Percentiles rank a stretch among this genome's conserved stretches.
These are phyloP conservation scores for Tragelaphus strepsiceros DNA, from an alignment of 2,113 vertebrate genomes.

Conservation along the genomic window DNA sequence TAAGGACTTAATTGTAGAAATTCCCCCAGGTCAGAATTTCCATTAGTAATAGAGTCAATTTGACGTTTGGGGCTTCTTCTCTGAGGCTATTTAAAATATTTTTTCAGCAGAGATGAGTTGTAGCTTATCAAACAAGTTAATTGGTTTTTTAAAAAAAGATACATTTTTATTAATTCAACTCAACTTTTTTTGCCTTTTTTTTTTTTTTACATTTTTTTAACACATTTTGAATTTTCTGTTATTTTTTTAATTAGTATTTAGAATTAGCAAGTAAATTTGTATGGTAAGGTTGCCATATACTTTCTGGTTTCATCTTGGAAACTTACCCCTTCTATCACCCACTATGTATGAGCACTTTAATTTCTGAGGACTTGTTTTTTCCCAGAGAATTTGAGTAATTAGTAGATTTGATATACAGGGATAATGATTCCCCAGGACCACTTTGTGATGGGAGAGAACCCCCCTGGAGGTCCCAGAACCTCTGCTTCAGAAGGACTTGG, in stretches of 20 bases:
- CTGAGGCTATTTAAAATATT: neutral
- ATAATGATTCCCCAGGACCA: neutral
- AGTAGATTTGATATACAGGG: neutral
- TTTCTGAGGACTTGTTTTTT: neutral
- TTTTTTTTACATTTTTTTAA: neutral
- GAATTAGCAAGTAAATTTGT: neutral
- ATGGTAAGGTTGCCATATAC: neutral
- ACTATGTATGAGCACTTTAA: neutral
- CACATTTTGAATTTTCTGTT: neutral
- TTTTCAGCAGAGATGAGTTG: constrained; percentile 3
- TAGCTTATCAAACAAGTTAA: constrained; percentile 24
- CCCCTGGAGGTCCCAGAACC: neutral
- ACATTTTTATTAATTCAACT: constrained; percentile 1
- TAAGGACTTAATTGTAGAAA: constrained; percentile 38
- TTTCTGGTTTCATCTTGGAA: constrained; percentile 6
- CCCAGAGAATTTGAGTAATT: neutral
- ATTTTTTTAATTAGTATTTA: neutral
- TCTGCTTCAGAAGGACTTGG: neutral
- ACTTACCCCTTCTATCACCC: neutral
- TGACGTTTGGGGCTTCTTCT: constrained; percentile 19
- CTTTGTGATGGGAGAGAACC: neutral
- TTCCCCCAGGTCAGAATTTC: constrained; percentile 37
- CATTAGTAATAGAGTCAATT: constrained; percentile 46
- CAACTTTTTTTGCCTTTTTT: neutral
- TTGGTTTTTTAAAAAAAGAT: neutral